These are phyloP conservation scores for Puntigrus tetrazona DNA, from an alignment of 2,113 vertebrate species.

Conservation along the genomic window DNA sequence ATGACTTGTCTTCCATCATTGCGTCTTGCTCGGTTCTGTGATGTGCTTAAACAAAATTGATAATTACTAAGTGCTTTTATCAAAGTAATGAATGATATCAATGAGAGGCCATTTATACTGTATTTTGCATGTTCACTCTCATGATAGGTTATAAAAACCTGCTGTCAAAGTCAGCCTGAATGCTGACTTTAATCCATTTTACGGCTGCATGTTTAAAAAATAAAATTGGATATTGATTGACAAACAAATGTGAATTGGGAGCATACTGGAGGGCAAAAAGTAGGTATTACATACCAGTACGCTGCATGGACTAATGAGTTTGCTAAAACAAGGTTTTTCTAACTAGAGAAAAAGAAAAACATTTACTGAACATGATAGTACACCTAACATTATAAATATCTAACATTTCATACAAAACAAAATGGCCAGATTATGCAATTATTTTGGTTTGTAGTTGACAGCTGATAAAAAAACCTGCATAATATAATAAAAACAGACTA, in stretches of 20 bases:
- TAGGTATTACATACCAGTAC: neutral
- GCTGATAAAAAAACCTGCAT: no score
- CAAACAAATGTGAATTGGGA: neutral
- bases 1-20: conserved; percentile 73
- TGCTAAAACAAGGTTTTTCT: neutral
- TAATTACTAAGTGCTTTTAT: conserved; percentile 74
- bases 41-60: conserved; percentile 76
- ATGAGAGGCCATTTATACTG: conserved; percentile 68
- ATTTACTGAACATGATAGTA: neutral
- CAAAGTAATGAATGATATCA: conserved; percentile 72
- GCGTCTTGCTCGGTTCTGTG: conserved; percentile 65
- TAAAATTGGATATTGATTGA: neutral
- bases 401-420: no score
- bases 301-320: neutral
- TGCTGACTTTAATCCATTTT: neutral
- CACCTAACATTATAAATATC: neutral
- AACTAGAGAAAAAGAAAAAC: neutral
- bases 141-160: conserved; percentile 52
- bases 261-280: neutral
- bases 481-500: neutral
- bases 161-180: conserved; percentile 16
- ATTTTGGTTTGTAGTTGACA: no score
- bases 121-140: conserved; percentile 64
- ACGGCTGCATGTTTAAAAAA: neutral
- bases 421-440: no score